These are phyloP conservation scores for Anas platyrhynchos DNA, from an alignment of 2,113 vertebrate species.

Conservation along the genomic window DNA sequence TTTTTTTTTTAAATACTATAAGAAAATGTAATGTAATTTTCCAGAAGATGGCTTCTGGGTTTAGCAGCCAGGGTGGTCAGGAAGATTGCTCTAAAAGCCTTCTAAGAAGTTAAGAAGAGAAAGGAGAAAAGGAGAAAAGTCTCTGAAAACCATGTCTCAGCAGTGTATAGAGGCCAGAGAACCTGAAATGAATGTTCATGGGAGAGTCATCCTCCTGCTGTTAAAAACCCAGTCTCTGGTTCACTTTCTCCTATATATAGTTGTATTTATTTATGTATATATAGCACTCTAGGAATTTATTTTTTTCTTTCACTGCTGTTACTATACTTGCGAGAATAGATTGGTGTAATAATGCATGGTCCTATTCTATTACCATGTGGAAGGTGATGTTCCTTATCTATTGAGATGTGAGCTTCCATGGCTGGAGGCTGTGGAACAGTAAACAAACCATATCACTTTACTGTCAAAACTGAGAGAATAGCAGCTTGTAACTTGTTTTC, in stretches of 20 bases:
- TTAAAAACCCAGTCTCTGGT: background rate
- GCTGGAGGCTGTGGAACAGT: background rate
- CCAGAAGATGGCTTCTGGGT: background rate
- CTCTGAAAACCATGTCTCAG: background rate
- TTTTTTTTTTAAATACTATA: background rate
- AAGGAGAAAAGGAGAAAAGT: background rate
- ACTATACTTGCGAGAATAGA: background rate
- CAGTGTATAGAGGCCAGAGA: background rate
- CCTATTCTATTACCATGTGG: background rate
- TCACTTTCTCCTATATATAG: background rate
- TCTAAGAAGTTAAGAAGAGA: background rate
- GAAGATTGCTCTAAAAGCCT: background rate
- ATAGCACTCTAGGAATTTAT: background rate
- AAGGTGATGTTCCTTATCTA: background rate
- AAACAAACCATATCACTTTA: background rate
- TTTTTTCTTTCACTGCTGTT: background rate
- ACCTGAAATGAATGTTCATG: fast-evolving
- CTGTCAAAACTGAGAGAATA: background rate
- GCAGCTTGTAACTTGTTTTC: background rate
- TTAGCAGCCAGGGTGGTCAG: background rate
- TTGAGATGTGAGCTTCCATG: background rate
- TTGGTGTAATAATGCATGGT: background rate
- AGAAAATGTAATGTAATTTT: background rate
- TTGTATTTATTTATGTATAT: too few species aligned
- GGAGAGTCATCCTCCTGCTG: background rate